Conservation (phyloP, 2,888 invertebrate genomes). For the Lithosia quadra region DNA sequence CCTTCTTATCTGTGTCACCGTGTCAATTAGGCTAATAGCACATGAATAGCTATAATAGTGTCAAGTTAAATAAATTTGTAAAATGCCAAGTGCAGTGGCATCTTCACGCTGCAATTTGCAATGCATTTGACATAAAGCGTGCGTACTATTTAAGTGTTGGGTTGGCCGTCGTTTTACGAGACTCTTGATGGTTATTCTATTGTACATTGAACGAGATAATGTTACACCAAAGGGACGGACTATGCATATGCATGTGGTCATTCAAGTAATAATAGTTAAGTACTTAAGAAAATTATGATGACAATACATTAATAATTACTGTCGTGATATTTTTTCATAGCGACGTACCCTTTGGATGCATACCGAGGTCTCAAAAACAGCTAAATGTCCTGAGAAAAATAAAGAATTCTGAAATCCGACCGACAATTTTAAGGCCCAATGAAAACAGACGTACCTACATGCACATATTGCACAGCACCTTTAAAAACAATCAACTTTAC, state of each 20-base stretch:
- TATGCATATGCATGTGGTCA: slow-evolving; percentile 27
- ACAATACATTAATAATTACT: background rate
- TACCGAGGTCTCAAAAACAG: background rate
- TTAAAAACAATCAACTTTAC: too few species aligned
- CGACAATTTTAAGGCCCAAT: too few species aligned
- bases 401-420: too few species aligned
- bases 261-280: background rate
- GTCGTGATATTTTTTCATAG: background rate
- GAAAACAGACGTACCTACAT: too few species aligned
- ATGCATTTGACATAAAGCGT: slow-evolving; percentile 74
- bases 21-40: slow-evolving; percentile 52
- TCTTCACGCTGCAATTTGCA: slow-evolving; percentile 57
- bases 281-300: background rate
- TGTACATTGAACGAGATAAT: slow-evolving; percentile 72
- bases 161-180: slow-evolving; percentile 71
- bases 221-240: slow-evolving; percentile 63
- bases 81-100: slow-evolving; percentile 61
- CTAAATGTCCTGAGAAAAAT: background rate
- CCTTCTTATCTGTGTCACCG: slow-evolving; percentile 43
- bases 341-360: background rate
- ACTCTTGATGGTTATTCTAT: slow-evolving; percentile 73
- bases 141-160: slow-evolving; percentile 69
- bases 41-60: too few species aligned
- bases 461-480: too few species aligned
- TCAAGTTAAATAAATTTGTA: slow-evolving; percentile 60